Base-by-base conservation (phyloP, 1,140 invertebrate genomes). In the Tetranychus cinnabarinus region DNA sequence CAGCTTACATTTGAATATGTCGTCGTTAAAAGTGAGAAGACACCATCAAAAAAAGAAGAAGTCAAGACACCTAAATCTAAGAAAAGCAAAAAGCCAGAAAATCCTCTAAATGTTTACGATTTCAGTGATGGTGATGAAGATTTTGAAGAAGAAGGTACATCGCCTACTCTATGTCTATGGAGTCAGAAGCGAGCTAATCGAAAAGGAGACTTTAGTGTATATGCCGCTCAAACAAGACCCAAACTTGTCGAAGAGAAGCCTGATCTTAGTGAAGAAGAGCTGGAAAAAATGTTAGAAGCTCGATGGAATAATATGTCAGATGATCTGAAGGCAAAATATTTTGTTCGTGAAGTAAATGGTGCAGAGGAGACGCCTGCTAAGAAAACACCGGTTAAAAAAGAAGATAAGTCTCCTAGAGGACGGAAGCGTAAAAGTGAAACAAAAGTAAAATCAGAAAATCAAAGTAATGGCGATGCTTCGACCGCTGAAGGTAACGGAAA, bases 301-400 rank as follows among this genome's bases (percentile, higher is more conserved):
- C 69, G 72, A 58, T 75, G 73, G 73, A 67, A 66, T 50, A 67
- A 67, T 63, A 67, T 73, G 67, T 68, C 65, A 57, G 67, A 70
- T 12, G 69, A 71, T 57, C 67, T 71, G 57, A 69, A 68, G 54
- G 52, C 62, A 1, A 45, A 48, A 58, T 66, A 64, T 59, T 52
- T 13, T 52, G 8, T 52, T 2, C 50, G 50, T 23, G 50, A 52
- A 52, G 50, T 31, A 52, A 33, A 52, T 31, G 50, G 31, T 52
- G 5, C 6, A 1, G 48, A 52, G 8, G 50, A 52, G 46, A 12
- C 46, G 12, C 37, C 36, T 10, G 33, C 56, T 57, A 13, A 12
- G 15, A 34, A 31, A 58, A 58, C n/a, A 10, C 42, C 57, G 36
- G 15, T 1, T 13, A 42, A 8, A 33, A 7, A 42, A 31, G 37